These are phyloP conservation scores for Zaprionus vittiger DNA, from an alignment of 1,140 invertebrate species.

Conservation along the genomic window DNA sequence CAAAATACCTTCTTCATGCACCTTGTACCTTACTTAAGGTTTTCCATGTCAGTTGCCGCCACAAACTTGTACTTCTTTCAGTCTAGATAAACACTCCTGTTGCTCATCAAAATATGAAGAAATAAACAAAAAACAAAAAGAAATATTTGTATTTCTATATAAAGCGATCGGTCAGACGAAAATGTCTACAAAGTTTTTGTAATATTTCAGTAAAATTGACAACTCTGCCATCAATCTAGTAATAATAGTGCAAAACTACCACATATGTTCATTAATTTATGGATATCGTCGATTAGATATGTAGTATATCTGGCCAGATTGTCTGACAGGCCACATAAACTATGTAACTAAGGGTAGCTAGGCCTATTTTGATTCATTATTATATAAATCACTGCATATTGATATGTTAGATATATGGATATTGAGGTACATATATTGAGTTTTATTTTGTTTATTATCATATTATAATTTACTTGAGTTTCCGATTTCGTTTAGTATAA, in stretches of 20 bases:
- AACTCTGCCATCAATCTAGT: conserved; percentile 26
- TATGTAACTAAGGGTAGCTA: neutral
- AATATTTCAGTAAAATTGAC: conserved; percentile 13
- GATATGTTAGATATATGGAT: neutral
- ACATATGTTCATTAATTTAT: conserved; percentile 11
- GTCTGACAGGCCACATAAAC: neutral
- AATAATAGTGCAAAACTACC: conserved; percentile 2
- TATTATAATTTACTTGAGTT: no score
- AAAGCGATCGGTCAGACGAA: conserved; percentile 24
- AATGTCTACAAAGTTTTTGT: conserved; percentile 10
- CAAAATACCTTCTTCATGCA: neutral
- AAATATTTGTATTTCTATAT: neutral
- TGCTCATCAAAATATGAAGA: conserved; percentile 18
- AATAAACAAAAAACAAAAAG: neutral
- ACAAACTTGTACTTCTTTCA: neutral
- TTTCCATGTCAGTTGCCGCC: neutral
- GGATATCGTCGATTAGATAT: conserved; percentile 32
- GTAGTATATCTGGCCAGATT: neutral
- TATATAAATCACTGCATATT: neutral
- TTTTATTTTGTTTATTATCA: no score
- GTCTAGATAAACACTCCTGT: conserved; percentile 25
- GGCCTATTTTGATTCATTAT: neutral
- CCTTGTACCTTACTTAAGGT: neutral
- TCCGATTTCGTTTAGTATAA: no score
- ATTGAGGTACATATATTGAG: neutral